Evolutionary conservation across 2,888 invertebrate genomes (phyloP), one percentile per base, ranked within the genome.

Genomic region (Drosophila pegasa): DNA sequence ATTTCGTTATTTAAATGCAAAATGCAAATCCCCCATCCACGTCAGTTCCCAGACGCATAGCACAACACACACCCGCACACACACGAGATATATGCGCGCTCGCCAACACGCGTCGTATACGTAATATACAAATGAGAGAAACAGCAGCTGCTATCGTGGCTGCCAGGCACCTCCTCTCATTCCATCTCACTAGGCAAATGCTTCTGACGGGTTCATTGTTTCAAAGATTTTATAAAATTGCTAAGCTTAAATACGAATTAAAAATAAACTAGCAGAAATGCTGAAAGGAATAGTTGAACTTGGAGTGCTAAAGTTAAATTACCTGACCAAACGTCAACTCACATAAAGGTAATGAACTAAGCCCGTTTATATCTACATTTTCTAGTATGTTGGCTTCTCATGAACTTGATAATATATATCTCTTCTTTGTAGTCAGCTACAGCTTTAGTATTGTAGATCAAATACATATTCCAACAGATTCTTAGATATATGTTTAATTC

Each of bases 1-100:
- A 83, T 83, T 82, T 83, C 51, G 71, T 86, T 71, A 84, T 84
- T 86, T 84, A 84, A 84, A 84, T 84, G 81, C 86, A 83, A 81
- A 80, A 81, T 81, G 78, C 70, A 78, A 77, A 80, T 25, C 54
- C 56, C 41, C 33, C 38, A 43, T 20, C n/a, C 41, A 18, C 41
- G 70, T 60, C 64, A 65, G 29, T 41, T 60, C 40, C 43, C 65
- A 35, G 65, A 73, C 73, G 48, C 66, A 75, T 70, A 72, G 67
- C 78, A 78, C 59, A 68, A 37, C 22, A 37, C 43, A 58, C 31
- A 37, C n/a, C 33, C 8, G 29, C 9, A 37, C 9, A 25, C 43
- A 43, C n/a, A 18, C 2, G 43, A 35, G 52, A 60, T 41, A 57
- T 25, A 68, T 52, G 56, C 70, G 60, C 80, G 64, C 38, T 45